These are phyloP conservation scores for Actias luna DNA, from an alignment of 2,888 invertebrate species.

Conservation along the genomic window DNA sequence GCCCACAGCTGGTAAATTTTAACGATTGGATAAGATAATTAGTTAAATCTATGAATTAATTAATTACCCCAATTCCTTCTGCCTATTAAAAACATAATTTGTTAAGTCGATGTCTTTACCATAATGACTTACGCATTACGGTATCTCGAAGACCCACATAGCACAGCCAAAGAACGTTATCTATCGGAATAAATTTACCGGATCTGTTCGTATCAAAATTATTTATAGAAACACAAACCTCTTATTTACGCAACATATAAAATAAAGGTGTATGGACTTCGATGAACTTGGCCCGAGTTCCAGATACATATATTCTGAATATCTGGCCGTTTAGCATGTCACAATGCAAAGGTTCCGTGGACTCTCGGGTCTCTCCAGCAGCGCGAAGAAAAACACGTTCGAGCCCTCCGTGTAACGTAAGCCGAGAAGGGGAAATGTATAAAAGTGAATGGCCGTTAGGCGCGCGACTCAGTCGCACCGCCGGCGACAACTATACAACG, in stretches of 20 bases:
- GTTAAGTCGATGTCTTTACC: not conserved
- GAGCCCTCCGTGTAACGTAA: slow-evolving; percentile 30
- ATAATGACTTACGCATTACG: not conserved
- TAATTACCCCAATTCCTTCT: not conserved
- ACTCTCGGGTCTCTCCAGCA: slow-evolving; percentile 44
- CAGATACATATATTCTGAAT: slow-evolving; percentile 33
- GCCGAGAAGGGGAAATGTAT: slow-evolving; percentile 67
- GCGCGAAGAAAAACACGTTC: slow-evolving; percentile 49
- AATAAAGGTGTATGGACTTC: not conserved
- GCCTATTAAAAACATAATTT: not conserved
- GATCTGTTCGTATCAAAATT: not conserved
- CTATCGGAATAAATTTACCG: not conserved
- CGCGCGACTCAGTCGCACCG: slow-evolving; percentile 70
- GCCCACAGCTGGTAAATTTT: too few relatives aligned
- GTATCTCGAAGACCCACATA: not conserved
- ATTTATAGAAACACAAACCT: not conserved
- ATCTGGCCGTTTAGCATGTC: slow-evolving; percentile 37
- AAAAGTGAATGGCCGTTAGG: slow-evolving; percentile 62
- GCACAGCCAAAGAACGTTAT: not conserved
- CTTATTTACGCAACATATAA: not conserved
- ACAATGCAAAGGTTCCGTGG: slow-evolving; percentile 54
- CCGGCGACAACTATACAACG: slow-evolving; percentile 50
- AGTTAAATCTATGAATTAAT: too few relatives aligned
- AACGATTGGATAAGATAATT: too few relatives aligned
- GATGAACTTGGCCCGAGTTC: not conserved